A percentile compares a stretch with the other conserved stretches of the same genome.
These are phyloP conservation scores for Agrypnia vestita DNA, from an alignment of 1,140 invertebrate genomes.

Conservation along the genomic window DNA sequence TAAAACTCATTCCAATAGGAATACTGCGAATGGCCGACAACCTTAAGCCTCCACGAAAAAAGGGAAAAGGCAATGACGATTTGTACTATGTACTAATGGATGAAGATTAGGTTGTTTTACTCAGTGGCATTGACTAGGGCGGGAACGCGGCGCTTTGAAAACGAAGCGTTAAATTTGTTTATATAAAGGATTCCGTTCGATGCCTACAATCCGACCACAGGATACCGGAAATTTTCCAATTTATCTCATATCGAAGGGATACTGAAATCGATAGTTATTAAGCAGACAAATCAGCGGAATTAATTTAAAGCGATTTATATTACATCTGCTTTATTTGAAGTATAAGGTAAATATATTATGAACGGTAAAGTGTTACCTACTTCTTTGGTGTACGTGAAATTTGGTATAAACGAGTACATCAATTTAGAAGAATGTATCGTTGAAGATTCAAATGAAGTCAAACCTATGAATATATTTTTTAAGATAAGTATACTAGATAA, in stretches of 20 bases:
- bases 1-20: constrained; percentile 1
- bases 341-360: too few species aligned
- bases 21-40: not conserved
- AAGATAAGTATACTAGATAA: too few species aligned
- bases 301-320: constrained; percentile 17
- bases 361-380: too few species aligned
- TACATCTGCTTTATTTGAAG: not conserved
- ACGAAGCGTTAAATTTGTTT: constrained; percentile 49
- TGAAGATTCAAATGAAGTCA: too few species aligned
- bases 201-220: constrained; percentile 43
- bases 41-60: not conserved
- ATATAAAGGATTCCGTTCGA: constrained; percentile 43
- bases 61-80: not conserved
- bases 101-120: not conserved
- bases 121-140: not conserved
- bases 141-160: constrained; percentile 18
- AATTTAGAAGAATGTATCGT: too few species aligned
- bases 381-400: too few species aligned
- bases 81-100: not conserved
- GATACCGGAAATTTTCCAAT: constrained; percentile 43
- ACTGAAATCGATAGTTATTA: constrained; percentile 37
- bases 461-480: too few species aligned
- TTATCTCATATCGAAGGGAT: constrained; percentile 37
- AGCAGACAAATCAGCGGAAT: constrained; percentile 17
- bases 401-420: too few species aligned